A percentile compares a stretch with the other conserved stretches of the same genome.
These are phyloP conservation scores for Gymnarchus niloticus DNA, from an alignment of 2,113 vertebrate species.

Conservation along the genomic window DNA sequence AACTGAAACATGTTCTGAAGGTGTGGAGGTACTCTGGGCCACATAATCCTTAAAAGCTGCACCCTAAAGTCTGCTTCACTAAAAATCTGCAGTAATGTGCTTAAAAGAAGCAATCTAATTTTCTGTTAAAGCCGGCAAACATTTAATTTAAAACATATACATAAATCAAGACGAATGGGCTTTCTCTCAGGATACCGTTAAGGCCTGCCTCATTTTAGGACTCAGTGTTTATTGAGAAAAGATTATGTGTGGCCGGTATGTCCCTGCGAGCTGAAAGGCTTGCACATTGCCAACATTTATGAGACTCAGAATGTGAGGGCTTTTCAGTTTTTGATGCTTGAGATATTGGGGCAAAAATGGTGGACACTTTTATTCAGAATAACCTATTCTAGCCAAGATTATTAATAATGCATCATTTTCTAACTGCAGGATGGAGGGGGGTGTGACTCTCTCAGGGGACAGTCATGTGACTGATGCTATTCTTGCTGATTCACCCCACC, in stretches of 20 bases:
- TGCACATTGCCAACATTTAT: not conserved
- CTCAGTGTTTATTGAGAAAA: not conserved
- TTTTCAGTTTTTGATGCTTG: not conserved
- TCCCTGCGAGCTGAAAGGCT: not conserved
- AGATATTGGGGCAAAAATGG: not conserved
- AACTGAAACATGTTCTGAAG: not conserved
- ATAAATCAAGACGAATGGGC: conserved; percentile 10
- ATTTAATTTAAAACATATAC: conserved; percentile 1
- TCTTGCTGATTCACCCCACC: not conserved
- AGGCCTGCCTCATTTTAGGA: not conserved
- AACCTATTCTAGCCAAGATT: not conserved
- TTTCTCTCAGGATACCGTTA: not conserved
- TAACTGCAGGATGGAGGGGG: not conserved
- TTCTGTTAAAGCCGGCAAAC: conserved; percentile 12
- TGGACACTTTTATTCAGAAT: not conserved
- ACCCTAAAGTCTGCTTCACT: not conserved
- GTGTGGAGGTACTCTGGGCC: not conserved
- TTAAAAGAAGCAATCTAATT: conserved; percentile 10
- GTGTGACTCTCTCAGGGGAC: not conserved
- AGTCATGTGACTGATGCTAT: not conserved
- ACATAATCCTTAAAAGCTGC: not conserved
- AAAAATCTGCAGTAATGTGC: not conserved
- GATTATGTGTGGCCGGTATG: not conserved
- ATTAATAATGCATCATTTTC: not conserved
- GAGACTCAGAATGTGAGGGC: not conserved